Percentiles rank a stretch among this genome's conserved stretches.
Evolutionary conservation across 2,797 vertebrate species (phyloP).

Genomic region (Alauda arvensis): DNA sequence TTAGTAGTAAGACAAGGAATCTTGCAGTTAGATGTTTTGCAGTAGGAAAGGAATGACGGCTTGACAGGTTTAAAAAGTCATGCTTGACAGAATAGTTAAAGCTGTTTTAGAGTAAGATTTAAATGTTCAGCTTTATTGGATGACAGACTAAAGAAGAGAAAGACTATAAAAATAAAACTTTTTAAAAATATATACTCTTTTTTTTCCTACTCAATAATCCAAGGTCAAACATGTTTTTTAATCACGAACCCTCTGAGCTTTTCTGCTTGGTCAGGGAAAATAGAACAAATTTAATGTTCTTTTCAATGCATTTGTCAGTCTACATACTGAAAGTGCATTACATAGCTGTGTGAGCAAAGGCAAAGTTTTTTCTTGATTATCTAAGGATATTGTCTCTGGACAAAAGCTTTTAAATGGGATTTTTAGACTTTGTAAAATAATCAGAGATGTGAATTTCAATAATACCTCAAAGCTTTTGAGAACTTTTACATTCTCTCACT

Average conservation of each 20-base stretch:
- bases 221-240: slow-evolving; percentile 38
- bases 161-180: slow-evolving; percentile 35
- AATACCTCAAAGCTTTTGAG: not conserved
- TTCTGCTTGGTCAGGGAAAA: not conserved
- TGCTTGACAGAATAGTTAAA: slow-evolving; percentile 53
- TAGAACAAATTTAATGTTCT: not conserved
- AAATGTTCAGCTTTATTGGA: slow-evolving; percentile 56
- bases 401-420: not conserved
- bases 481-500: not conserved
- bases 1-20: slow-evolving; percentile 26
- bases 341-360: not conserved
- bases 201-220: slow-evolving; percentile 19
- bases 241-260: slow-evolving; percentile 20
- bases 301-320: not conserved
- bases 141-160: slow-evolving; percentile 53
- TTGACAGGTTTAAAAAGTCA: slow-evolving; percentile 65
- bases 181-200: not conserved
- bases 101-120: slow-evolving; percentile 48
- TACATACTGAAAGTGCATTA: not conserved
- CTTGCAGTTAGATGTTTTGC: slow-evolving; percentile 52
- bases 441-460: not conserved
- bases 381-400: not conserved
- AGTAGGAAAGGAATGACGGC: slow-evolving; percentile 46
- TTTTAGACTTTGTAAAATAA: not conserved
- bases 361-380: not conserved